These are phyloP conservation scores for Amphipoea oculea DNA, from an alignment of 2,888 invertebrate genomes.

Conservation along the genomic window DNA sequence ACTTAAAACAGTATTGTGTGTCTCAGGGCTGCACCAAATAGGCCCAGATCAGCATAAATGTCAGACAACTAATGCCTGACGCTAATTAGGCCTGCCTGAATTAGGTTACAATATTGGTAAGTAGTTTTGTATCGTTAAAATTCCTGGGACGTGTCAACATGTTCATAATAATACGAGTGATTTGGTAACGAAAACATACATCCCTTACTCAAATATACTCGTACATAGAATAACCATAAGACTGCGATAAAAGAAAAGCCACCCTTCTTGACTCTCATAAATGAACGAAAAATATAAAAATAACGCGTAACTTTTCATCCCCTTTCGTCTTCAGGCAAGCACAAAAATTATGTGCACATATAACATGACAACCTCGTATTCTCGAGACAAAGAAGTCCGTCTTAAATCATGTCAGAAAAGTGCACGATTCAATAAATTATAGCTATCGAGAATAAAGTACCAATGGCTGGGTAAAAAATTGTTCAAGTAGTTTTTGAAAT, in stretches of 20 bases:
- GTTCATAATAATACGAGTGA: conserved; percentile 2
- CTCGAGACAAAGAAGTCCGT: conserved; percentile 4
- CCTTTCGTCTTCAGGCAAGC: conserved; percentile 23
- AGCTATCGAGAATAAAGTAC: neutral
- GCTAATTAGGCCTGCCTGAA: neutral
- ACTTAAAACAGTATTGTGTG: neutral
- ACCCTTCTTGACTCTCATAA: neutral
- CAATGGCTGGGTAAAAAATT: conserved; percentile 12
- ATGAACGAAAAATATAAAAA: conserved; percentile 17
- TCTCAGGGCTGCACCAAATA: too few species aligned
- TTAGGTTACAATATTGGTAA: neutral
- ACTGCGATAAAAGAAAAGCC: conserved; percentile 13
- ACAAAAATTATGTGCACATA: conserved; percentile 17
- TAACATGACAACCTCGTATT: conserved; percentile 25
- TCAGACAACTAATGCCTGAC: neutral
- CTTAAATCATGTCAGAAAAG: conserved; percentile 38
- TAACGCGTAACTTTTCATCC: conserved; percentile 21
- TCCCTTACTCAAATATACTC: neutral
- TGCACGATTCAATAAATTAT: conserved; percentile 44
- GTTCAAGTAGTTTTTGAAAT: conserved; percentile 27
- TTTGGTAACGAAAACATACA: neutral
- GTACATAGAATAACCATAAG: neutral
- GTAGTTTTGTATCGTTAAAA: neutral
- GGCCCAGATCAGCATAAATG: neutral
- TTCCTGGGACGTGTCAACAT: neutral